Evolutionary conservation across 2,113 vertebrate species (phyloP).

Genomic region (Pelvicachromis taeniatus): DNA sequence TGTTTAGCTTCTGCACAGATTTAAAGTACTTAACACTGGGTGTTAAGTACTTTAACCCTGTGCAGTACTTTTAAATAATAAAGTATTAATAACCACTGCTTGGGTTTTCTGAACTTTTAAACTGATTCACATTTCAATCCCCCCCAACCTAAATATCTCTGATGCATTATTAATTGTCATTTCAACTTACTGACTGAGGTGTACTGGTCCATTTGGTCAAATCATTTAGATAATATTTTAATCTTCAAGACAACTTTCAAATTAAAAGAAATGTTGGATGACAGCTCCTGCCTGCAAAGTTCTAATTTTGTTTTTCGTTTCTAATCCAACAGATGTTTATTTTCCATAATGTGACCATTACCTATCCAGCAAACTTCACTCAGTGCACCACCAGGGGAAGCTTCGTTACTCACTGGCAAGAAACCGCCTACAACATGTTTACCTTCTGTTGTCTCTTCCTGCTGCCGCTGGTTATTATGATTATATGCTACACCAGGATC

Average conservation of each 20-base stretch:
- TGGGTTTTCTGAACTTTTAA: background rate
- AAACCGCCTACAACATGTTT: slow-evolving; percentile 77
- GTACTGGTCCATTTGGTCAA: background rate
- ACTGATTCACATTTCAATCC: background rate
- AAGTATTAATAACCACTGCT: background rate
- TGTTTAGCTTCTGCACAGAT: fast-evolving
- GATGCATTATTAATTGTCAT: background rate
- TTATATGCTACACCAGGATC: slow-evolving; percentile 72
- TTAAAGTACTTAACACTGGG: background rate
- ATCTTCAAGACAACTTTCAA: fast-evolving
- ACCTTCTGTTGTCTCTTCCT: slow-evolving; percentile 76
- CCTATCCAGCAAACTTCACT: slow-evolving; percentile 69
- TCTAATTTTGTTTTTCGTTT: background rate
- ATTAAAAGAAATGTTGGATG: background rate
- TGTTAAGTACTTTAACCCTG: background rate
- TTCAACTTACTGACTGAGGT: background rate
- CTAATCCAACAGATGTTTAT: slow-evolving; percentile 65
- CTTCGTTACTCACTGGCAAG: slow-evolving; percentile 72
- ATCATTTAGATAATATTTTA: background rate
- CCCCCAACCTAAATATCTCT: background rate
- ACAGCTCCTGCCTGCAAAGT: background rate
- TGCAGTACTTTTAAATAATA: background rate
- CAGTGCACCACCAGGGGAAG: slow-evolving; percentile 75
- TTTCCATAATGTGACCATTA: slow-evolving; percentile 73
- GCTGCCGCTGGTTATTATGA: slow-evolving; percentile 74